phyloP scores from a whole-genome alignment of 2,888 invertebrate species.

The Hypolimnas misippus region DNA sequence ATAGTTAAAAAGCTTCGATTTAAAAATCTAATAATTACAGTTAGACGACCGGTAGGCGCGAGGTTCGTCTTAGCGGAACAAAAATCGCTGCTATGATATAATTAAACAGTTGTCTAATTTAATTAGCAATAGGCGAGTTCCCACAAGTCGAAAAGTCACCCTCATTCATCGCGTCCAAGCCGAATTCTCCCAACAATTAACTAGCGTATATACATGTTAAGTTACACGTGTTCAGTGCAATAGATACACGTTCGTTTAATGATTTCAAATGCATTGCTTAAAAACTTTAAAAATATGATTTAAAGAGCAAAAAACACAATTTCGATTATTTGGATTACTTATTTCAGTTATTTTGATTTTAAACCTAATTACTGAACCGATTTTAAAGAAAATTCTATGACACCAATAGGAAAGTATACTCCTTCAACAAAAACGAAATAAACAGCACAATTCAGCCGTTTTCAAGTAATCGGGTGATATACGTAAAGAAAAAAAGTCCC shows the following conservation, averaged over 20 bases:
- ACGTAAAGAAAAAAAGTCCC: no score
- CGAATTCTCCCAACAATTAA: conserved; percentile 78
- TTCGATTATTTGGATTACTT: no score
- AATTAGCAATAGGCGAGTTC: conserved; percentile 81
- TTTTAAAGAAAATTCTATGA: no score
- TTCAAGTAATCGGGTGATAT: no score
- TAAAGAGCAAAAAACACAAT: no score
- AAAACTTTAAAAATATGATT: no score
- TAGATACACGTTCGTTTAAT: conserved; percentile 50
- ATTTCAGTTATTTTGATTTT: no score
- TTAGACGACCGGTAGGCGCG: conserved; percentile 45
- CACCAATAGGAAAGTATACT: no score
- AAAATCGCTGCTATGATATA: conserved; percentile 62
- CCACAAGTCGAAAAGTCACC: conserved; percentile 78
- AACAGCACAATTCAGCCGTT: no score
- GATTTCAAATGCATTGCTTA: conserved; percentile 50
- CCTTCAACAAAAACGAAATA: no score
- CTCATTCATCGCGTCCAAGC: conserved; percentile 63
- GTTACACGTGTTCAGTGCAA: conserved; percentile 48
- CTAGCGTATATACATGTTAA: conserved; percentile 48
- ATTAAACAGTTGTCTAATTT: conserved; percentile 81
- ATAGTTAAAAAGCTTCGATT: conserved; percentile 25
- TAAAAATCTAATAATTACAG: conserved; percentile 29
- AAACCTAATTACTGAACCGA: no score
- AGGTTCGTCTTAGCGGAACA: conserved; percentile 57